Evolutionary conservation across 2,797 vertebrate species (phyloP), one percentile per base, ranked within the genome.

Genomic region (Darevskia nairensis): DNA sequence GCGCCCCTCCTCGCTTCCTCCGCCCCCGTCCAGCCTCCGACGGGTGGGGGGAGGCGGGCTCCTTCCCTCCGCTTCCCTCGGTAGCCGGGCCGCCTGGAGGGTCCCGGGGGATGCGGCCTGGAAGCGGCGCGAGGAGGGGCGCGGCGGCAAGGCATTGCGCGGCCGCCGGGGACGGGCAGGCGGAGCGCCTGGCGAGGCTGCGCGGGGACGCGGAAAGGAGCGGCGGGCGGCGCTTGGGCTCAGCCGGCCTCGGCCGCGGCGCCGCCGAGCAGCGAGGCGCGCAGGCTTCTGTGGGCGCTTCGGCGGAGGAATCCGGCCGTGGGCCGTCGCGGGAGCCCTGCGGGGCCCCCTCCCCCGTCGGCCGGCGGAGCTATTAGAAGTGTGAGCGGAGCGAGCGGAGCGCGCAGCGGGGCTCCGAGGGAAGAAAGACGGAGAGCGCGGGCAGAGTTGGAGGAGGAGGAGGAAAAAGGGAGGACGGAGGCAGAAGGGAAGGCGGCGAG

Each of bases 291-390:
- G 96, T 96, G 96, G 97, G 92, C 96, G 97, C 97, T 96, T 97
- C 96, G 96, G 96, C 94, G 96, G 93, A 96, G 97, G 97, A 97
- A 97, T 97, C 96, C 96, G 95, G 97, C 97, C 91, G 95, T 95
- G 95, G 95, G 96, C 94, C 95, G 96, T 96, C 95, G 95, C 96
- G 95, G 98, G 98, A 97, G 98, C 98, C 98, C 97, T 97, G 97
- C 98, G 97, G 97, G 97, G 98, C 98, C 98, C 98, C 97, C 96
- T 96, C 96, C 96, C 95, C 96, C 94, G 96, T 96, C 96, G 94
- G 95, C 95, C 94, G 68, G 86, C 46, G 66, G 82, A 69, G 85
- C 96, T 96, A 95, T 96, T 96, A 96, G 96, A 98, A 98, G 96
- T 96, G 97, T 95, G 96, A 97, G 96, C 68, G 27, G 55, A 46